A percentile compares a stretch with the other conserved stretches of the same genome.
Evolutionary conservation across 2,797 vertebrate species (phyloP).

Genomic region (Botia almorhae): DNA sequence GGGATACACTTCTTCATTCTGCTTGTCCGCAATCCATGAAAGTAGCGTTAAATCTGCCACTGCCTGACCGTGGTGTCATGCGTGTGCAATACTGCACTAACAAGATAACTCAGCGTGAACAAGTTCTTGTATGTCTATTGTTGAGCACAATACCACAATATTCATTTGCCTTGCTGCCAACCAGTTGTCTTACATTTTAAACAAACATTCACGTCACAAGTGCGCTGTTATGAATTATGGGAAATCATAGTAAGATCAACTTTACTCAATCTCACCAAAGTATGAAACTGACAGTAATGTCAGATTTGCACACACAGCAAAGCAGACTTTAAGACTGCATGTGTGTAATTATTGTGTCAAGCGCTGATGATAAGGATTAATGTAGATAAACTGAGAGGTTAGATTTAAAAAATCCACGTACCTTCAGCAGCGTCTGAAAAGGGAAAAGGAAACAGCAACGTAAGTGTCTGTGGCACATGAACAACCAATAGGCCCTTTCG

Average conservation of each 20-base stretch:
- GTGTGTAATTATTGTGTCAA: fast-evolving
- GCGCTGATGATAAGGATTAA: slow-evolving; percentile 67
- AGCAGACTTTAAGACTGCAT: fast-evolving
- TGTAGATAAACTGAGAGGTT: slow-evolving; percentile 61
- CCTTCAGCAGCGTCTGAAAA: slow-evolving; percentile 79
- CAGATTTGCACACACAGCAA: slow-evolving; percentile 31
- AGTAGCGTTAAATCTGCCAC: no score
- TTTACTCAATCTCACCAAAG: background rate
- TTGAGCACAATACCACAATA: background rate
- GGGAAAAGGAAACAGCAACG: slow-evolving; percentile 80
- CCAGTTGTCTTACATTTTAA: fast-evolving
- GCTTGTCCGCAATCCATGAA: no score
- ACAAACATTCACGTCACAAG: no score
- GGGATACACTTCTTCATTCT: no score
- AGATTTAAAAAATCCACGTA: slow-evolving; percentile 64
- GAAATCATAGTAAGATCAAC: background rate
- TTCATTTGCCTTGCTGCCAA: background rate
- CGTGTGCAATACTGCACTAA: no score
- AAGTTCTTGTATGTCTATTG: fast-evolving
- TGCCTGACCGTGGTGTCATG: background rate
- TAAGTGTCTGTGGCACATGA: slow-evolving; percentile 79
- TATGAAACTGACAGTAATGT: slow-evolving; percentile 59
- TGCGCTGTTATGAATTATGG: no score
- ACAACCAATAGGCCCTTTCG: slow-evolving; percentile 65
- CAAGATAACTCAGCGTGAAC: background rate